phyloP scores from a whole-genome alignment of 2,888 invertebrate species.

The Bellardia bayeri region DNA sequence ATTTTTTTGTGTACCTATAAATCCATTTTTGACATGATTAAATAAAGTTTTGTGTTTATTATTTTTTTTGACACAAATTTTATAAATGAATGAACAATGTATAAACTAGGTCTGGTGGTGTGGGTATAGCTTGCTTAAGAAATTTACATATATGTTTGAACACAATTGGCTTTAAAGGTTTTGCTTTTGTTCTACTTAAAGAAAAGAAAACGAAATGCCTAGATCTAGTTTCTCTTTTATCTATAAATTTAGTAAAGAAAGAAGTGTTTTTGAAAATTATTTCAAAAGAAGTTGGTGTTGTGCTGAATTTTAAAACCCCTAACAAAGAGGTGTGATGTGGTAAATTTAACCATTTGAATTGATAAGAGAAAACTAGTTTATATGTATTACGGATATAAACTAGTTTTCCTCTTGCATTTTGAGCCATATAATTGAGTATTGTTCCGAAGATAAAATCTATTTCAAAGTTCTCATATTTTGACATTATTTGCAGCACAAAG shows the following conservation, averaged over 20 bases:
- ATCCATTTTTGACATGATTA: constrained; percentile 18
- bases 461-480: no score
- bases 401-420: no score
- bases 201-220: background rate
- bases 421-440: no score
- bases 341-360: no score
- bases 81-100: constrained; percentile 33
- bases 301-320: background rate
- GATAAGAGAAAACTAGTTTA: no score
- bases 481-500: no score
- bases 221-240: background rate
- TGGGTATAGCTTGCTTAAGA: background rate
- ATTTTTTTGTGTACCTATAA: no score
- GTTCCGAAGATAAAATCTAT: no score
- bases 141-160: background rate
- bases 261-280: background rate
- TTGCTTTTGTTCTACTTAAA: constrained; percentile 4
- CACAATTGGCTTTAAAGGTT: background rate
- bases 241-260: background rate
- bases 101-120: background rate
- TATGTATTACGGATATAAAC: no score
- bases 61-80: constrained; percentile 24
- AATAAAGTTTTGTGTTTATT: constrained; percentile 25
- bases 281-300: background rate
- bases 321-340: background rate